phyloP scores from a whole-genome alignment of 2,113 vertebrate genomes.

The Oryzias celebensis region DNA sequence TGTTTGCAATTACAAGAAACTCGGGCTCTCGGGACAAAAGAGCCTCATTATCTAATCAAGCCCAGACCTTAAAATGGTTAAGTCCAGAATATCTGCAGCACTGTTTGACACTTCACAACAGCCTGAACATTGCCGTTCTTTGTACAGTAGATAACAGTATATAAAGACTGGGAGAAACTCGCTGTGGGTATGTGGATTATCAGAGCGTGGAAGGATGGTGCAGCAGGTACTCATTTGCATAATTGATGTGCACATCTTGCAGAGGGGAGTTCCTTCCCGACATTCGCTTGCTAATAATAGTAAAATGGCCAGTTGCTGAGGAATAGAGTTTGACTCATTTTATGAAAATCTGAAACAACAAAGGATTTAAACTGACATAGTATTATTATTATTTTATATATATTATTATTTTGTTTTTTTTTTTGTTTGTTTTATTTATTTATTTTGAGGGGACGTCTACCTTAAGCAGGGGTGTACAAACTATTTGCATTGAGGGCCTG shows the following conservation, averaged over 20 bases:
- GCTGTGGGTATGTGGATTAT: slow-evolving; percentile 12
- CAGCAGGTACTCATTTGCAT: slow-evolving; percentile 10
- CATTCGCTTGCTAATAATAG: slow-evolving; percentile 3
- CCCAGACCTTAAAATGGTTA: no score
- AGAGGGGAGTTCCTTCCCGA: slow-evolving; percentile 1
- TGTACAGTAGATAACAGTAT: slow-evolving; percentile 4
- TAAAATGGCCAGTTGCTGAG: slow-evolving; percentile 1
- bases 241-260: slow-evolving; percentile 24
- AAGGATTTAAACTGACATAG: no score
- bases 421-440: no score
- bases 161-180: not conserved
- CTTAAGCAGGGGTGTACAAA: no score
- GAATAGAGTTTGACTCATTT: not conserved
- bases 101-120: not conserved
- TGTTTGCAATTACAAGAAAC: no score
- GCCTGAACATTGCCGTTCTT: slow-evolving; percentile 1
- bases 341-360: not conserved
- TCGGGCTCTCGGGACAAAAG: no score
- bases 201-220: slow-evolving; percentile 6
- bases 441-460: no score
- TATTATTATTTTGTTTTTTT: no score
- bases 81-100: not conserved
- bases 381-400: no score
- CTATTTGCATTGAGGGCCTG: no score
- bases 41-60: no score